phyloP scores from a whole-genome alignment of 2,888 invertebrate genomes.

The Litoditis marina region DNA sequence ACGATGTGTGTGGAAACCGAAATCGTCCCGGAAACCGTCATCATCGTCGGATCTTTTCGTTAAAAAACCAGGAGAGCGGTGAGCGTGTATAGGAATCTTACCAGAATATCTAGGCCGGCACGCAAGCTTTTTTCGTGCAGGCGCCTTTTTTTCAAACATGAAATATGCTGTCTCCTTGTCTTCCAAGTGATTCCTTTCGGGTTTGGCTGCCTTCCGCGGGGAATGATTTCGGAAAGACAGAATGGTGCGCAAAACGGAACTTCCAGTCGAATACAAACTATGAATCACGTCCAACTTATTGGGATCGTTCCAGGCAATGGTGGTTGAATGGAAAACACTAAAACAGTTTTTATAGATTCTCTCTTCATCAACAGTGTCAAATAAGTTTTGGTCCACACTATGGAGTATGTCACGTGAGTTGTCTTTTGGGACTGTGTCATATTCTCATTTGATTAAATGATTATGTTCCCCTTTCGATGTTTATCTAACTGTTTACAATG shows the following conservation, averaged over 20 bases:
- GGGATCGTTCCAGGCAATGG: not conserved
- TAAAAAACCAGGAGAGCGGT: conserved; percentile 13
- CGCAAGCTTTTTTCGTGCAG: too few species aligned
- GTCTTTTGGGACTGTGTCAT: too few species aligned
- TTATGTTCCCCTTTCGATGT: not conserved
- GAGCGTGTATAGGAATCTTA: not conserved
- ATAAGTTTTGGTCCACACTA: conserved; percentile 55
- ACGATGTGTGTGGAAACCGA: conserved; percentile 27
- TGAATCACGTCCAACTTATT: too few species aligned
- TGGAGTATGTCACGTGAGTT: conserved; percentile 45
- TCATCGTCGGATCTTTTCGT: not conserved
- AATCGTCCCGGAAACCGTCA: not conserved
- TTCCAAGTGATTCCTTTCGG: too few species aligned
- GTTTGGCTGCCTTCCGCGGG: too few species aligned
- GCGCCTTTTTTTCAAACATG: too few species aligned
- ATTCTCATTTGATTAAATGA: not conserved
- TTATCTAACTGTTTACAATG: too few species aligned
- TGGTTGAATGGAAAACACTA: not conserved
- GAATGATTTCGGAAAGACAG: too few species aligned
- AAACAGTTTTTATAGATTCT: not conserved
- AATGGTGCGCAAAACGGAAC: too few species aligned
- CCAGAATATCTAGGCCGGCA: too few species aligned
- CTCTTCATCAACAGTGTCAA: conserved; percentile 48
- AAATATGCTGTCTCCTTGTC: too few species aligned
- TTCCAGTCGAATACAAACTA: too few species aligned